Base-by-base conservation (phyloP, 2,797 vertebrate species). In the Ataeniobius toweri region DNA sequence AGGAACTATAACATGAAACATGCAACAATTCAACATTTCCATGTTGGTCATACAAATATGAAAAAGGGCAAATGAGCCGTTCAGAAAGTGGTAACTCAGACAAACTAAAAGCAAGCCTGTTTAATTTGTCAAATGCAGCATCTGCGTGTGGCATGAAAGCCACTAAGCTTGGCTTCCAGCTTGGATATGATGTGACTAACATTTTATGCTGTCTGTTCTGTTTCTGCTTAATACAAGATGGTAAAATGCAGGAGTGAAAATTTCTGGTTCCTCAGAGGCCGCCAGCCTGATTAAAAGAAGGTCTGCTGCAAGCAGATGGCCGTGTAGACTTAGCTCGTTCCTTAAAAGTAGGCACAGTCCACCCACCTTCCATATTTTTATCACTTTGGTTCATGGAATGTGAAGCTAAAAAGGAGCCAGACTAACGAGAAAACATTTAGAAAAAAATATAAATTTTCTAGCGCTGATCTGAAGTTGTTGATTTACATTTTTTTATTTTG, bases 261-360 rank as follows among this genome's bases (percentile, higher is more conserved):
- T 74, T 65, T 46, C 59, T 67, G 59, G 41, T 79, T 74, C 70
- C 77, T 79, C 73, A 3, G 61, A 84, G 73, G 76, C 78, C 82
- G 73, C 73, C 79, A 80, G 41, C 74, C 46, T 80, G 81, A 83
- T 89, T 79, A 82, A 85, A 89, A 80, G 48, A 53, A 76, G 69
- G 68, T 83, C 59, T 77, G 80, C 56, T 55, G 76, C 0, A 31
- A 91, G 83, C 91, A 93, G 91, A 93, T 90, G 91, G 91, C 84
- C 2, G 2, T 36, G 78, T 74, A 77, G 88, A 88, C 88, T 88
- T 85, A 16, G 58, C 73, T 80, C 8, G 83, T 80, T 80, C 73
- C 81, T 85, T 81, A 76, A 86, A 91, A 89, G 87, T 88, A 88
- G 79, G 85, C 16, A 36, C 87, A 78, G 80, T 88, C 89, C 90